phyloP scores from a whole-genome alignment of 2,113 vertebrate genomes.

The Corythaixoides concolor region DNA sequence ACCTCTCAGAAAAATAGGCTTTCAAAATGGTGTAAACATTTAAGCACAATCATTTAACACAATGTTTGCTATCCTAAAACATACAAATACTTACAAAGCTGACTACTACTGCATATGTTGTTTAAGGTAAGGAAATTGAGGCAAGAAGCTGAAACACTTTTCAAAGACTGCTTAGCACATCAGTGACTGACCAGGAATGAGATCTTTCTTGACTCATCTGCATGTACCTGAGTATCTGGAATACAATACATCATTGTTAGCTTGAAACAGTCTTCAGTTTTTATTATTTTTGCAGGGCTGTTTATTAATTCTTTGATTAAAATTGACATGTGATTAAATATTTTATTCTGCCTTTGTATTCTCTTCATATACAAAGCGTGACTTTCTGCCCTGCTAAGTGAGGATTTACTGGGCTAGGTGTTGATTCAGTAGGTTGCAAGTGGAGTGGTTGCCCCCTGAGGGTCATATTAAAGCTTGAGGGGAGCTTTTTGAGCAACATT shows the following conservation, averaged over 20 bases:
- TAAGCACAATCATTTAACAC: not conserved
- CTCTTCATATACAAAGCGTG: slow-evolving; percentile 20
- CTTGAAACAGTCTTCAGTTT: not conserved
- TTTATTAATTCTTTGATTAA: slow-evolving; percentile 31
- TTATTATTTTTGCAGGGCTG: not conserved
- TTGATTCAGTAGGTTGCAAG: slow-evolving; percentile 79
- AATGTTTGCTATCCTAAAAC: not conserved
- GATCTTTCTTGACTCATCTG: not conserved
- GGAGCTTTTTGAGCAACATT: slow-evolving; percentile 73
- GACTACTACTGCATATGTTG: not conserved
- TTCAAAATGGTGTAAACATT: not conserved
- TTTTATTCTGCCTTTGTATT: slow-evolving; percentile 37
- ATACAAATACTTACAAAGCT: not conserved
- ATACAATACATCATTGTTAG: not conserved
- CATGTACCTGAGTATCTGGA: not conserved
- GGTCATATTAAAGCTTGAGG: slow-evolving; percentile 75
- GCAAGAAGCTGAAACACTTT: not conserved
- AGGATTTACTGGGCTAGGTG: slow-evolving; percentile 74
- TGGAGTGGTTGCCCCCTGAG: slow-evolving; percentile 73
- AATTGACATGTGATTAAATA: slow-evolving; percentile 25
- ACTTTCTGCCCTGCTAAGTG: slow-evolving; percentile 60
- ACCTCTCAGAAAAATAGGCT: not conserved
- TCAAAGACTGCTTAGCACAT: not conserved
- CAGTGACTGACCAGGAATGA: not conserved
- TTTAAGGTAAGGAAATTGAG: not conserved